Percentiles rank a stretch among this genome's conserved stretches.
These are phyloP conservation scores for Steinernema feltiae DNA, from an alignment of 1,140 invertebrate genomes.

Conservation along the genomic window DNA sequence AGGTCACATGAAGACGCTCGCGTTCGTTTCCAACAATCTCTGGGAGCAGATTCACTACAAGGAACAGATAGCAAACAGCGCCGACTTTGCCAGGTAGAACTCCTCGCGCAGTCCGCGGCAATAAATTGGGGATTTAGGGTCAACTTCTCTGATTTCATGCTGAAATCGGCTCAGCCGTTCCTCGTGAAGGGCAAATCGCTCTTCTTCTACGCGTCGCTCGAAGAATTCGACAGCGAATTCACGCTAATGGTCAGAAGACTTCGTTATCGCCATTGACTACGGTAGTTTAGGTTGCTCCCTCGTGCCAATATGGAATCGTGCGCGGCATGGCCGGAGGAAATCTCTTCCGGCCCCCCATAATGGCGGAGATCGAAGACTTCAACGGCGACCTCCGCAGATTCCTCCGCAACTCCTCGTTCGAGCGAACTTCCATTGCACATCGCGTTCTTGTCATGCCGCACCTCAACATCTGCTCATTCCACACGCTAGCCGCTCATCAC, in stretches of 20 bases:
- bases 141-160: not conserved
- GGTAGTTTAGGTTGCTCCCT: not conserved
- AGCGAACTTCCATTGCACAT: not conserved
- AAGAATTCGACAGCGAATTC: not conserved
- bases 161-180: not conserved
- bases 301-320: not conserved
- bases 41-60: slow-evolving; percentile 11
- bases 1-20: not conserved
- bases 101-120: not conserved
- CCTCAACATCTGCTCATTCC: slow-evolving; percentile 44
- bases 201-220: slow-evolving; percentile 6
- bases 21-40: not conserved
- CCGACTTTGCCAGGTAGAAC: not conserved
- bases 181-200: not conserved
- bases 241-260: not conserved
- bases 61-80: slow-evolving; percentile 2
- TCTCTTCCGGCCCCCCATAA: not conserved
- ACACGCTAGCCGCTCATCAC: slow-evolving; percentile 42
- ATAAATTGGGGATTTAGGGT: not conserved
- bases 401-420: not conserved
- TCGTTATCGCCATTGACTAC: not conserved
- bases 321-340: not conserved
- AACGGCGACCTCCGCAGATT: not conserved
- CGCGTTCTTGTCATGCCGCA: slow-evolving; percentile 39
- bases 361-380: slow-evolving; percentile 7